phyloP scores from a whole-genome alignment of 1,140 invertebrate genomes.

The Drosophila bipectinata region DNA sequence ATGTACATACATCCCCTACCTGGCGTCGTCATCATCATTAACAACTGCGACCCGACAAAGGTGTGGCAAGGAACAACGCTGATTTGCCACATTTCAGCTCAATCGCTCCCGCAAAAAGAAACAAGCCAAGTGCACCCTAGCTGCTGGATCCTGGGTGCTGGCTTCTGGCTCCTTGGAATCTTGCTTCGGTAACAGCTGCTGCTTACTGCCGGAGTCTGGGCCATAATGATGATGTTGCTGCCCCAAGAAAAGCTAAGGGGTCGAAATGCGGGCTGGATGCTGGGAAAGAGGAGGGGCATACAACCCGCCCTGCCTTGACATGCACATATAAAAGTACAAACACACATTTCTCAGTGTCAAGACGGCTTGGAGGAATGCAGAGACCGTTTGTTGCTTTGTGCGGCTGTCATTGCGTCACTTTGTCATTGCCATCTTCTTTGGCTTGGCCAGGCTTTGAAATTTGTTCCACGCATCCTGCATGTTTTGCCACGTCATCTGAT shows the following conservation, averaged over 20 bases:
- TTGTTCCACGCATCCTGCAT: slow-evolving; percentile 19
- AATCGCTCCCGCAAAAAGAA: slow-evolving; percentile 29
- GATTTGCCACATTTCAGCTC: slow-evolving; percentile 45
- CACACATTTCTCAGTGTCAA: slow-evolving; percentile 44
- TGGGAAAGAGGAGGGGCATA: not conserved
- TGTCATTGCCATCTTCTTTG: slow-evolving; percentile 16
- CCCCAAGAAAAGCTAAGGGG: slow-evolving; percentile 3
- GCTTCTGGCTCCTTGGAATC: slow-evolving; percentile 11
- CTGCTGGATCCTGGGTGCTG: slow-evolving; percentile 14
- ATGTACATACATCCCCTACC: slow-evolving; percentile 8
- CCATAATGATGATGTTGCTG: slow-evolving; percentile 60
- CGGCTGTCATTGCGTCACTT: slow-evolving; percentile 33
- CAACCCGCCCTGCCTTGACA: slow-evolving; percentile 24
- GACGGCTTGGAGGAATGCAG: slow-evolving; percentile 38
- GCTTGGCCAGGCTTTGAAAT: slow-evolving; percentile 15
- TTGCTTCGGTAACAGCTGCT: slow-evolving; percentile 24
- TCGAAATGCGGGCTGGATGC: not conserved
- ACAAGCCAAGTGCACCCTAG: slow-evolving; percentile 7
- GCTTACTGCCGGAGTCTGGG: slow-evolving; percentile 17
- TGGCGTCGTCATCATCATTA: slow-evolving; percentile 42
- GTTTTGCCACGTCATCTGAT: slow-evolving; percentile 36
- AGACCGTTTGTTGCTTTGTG: slow-evolving; percentile 32
- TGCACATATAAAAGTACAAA: slow-evolving; percentile 22
- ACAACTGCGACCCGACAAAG: slow-evolving; percentile 31
- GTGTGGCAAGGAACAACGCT: slow-evolving; percentile 34